These are phyloP conservation scores for Columba janthina DNA, from an alignment of 2,113 vertebrate species.

Conservation along the genomic window DNA sequence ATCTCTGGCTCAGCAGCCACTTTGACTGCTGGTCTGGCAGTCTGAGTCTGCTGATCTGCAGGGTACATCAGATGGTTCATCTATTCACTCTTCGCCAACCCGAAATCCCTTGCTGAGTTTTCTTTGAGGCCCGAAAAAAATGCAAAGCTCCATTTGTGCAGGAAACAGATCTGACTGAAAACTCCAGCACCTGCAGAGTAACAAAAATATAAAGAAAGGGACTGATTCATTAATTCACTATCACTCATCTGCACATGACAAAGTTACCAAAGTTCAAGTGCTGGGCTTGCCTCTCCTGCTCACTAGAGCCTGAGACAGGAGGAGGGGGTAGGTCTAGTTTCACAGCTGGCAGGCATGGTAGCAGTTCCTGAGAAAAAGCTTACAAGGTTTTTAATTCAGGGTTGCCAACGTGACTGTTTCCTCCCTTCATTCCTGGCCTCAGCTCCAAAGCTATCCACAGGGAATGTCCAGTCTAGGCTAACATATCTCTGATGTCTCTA, in stretches of 20 bases:
- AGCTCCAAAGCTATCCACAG: conserved; percentile 9
- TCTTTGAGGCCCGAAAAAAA: conserved; percentile 33
- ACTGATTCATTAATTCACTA: conserved; percentile 26
- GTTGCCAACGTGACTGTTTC: neutral
- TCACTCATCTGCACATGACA: neutral
- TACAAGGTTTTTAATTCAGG: conserved; percentile 29
- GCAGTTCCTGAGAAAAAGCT: conserved; percentile 16
- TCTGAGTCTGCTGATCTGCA: conserved; percentile 25
- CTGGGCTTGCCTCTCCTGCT: neutral
- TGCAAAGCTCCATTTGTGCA: conserved; percentile 13
- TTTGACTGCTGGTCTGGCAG: conserved; percentile 48
- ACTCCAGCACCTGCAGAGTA: conserved; percentile 13
- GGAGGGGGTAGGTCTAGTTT: neutral
- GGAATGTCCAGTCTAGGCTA: conserved; percentile 13
- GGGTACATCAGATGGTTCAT: conserved; percentile 53
- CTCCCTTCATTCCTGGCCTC: neutral
- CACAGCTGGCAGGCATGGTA: conserved; percentile 23
- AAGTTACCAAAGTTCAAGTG: neutral
- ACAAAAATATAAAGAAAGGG: conserved; percentile 1
- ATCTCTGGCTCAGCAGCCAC: neutral
- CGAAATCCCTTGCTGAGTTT: conserved; percentile 31
- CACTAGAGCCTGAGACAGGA: neutral
- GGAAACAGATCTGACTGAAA: conserved; percentile 7
- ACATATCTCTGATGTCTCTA: conserved; percentile 29
- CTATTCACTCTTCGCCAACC: conserved; percentile 44